Conservation (phyloP, 2,797 vertebrate species). For the Premnoplex brunnescens region DNA sequence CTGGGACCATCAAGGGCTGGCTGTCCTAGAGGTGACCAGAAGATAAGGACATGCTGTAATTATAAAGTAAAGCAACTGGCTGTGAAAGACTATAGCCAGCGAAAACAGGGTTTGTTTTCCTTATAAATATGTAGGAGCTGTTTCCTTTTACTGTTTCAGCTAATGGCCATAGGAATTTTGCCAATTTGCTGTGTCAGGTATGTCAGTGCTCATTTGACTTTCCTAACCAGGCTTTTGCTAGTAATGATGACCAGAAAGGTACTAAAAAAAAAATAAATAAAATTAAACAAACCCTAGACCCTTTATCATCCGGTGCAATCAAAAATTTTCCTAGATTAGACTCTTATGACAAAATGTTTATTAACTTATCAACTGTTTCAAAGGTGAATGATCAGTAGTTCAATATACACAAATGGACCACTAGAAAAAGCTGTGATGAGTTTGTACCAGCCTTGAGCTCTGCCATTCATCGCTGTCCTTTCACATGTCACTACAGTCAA, state of each 20-base stretch:
- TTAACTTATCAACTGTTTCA: neutral
- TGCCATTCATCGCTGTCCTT: neutral
- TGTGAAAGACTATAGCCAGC: slow-evolving; percentile 13
- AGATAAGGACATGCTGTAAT: neutral
- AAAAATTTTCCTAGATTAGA: neutral
- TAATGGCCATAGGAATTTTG: slow-evolving; percentile 12
- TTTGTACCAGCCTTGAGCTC: neutral
- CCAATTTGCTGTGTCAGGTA: slow-evolving; percentile 37
- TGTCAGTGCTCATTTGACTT: slow-evolving; percentile 3
- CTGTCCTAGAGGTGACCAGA: neutral
- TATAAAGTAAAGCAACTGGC: slow-evolving; percentile 27
- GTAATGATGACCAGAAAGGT: neutral
- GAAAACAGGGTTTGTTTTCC: neutral
- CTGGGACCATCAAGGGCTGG: neutral
- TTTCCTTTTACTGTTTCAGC: slow-evolving; percentile 12
- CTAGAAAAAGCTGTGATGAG: neutral
- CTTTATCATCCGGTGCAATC: neutral
- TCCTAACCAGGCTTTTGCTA: neutral
- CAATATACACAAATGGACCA: neutral
- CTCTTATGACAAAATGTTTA: neutral
- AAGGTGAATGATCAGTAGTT: neutral
- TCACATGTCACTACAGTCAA: neutral
- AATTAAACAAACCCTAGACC: neutral
- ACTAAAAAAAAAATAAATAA: neutral
- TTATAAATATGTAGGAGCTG: slow-evolving; percentile 38